These are phyloP conservation scores for Xerus rutilus DNA, from an alignment of 2,797 vertebrate genomes.

Conservation along the genomic window DNA sequence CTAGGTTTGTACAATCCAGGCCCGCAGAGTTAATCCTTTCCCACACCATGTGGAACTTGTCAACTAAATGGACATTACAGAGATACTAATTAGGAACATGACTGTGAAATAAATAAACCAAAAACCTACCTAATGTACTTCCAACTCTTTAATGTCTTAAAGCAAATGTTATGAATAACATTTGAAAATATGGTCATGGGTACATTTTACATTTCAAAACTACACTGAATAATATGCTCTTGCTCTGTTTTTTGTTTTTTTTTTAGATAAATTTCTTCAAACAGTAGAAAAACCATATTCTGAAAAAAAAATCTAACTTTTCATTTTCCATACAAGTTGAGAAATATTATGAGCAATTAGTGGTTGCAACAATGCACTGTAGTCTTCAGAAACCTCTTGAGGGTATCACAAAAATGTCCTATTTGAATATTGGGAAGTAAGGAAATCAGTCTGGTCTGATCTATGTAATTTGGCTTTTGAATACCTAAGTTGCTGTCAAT, in stretches of 20 bases:
- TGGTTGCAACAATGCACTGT: neutral
- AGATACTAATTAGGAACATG: neutral
- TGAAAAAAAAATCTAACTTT: constrained; percentile 10
- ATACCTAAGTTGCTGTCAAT: constrained; percentile 59
- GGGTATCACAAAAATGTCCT: constrained; percentile 58
- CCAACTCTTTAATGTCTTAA: neutral
- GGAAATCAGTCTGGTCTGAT: constrained; percentile 70
- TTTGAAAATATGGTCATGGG: neutral
- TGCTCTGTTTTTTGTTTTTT: too few species aligned
- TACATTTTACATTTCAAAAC: constrained; percentile 28
- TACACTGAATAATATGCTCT: neutral
- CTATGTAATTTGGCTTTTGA: constrained; percentile 66
- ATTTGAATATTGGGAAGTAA: constrained; percentile 75
- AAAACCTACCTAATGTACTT: neutral
- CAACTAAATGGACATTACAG: neutral
- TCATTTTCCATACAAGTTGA: constrained; percentile 61
- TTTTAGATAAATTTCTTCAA: neutral
- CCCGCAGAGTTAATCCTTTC: neutral
- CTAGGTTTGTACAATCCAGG: neutral
- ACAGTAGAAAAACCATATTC: neutral
- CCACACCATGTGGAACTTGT: neutral
- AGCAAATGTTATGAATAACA: neutral
- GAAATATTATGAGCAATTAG: constrained; percentile 68
- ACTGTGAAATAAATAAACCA: neutral
- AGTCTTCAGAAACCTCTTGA: constrained; percentile 68